Evolutionary conservation across 2,797 vertebrate species (phyloP), one percentile per base, ranked within the genome.

Genomic region (Macropus fuliginosus): DNA sequence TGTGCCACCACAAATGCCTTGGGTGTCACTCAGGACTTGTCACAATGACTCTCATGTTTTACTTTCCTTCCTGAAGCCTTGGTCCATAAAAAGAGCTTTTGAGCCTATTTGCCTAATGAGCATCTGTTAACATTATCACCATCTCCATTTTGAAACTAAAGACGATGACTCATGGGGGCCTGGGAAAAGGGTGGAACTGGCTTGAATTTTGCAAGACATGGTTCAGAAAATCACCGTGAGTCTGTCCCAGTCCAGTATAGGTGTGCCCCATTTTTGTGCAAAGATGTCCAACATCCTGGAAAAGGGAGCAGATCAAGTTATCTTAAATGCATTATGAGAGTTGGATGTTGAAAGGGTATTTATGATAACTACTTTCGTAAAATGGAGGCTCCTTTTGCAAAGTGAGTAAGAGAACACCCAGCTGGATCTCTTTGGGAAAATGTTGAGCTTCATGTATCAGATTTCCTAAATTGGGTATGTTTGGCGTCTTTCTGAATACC

Each of bases 321-420:
- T 90, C 18, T 54, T 90, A 93, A 92, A 93, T 87, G 81, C n/a
- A 81, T 74, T 24, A 57, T 57, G 94, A 1, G 21, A 87, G 74
- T 50, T 50, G 10, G 40, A 10, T 87, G 74, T 50, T 92, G 18
- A 96, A 94, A 91, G 24, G 6, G 2, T 94, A 94, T 18, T 74
- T 92, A 74, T n/a, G 74, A 93, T 94, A 96, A 93, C 56, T 46
- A 91, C 10, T 93, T 95, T n/a, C 18, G 55, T 95, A 95, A 94
- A 91, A 94, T 95, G 91, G 89, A 93, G 87, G 28, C 3, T 34
- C 27, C n/a, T 91, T 96, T 94, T 55, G 5, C 87, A 54, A 94
- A 59, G 27, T 56, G 9, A 93, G 56, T 55, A 94, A 91, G 66
- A 59, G 91, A 95, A 55, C 54, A 40, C 24, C 13, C 94, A 87